Conservation (phyloP, 2,113 vertebrate species). For the Cygnus buccinator region DNA sequence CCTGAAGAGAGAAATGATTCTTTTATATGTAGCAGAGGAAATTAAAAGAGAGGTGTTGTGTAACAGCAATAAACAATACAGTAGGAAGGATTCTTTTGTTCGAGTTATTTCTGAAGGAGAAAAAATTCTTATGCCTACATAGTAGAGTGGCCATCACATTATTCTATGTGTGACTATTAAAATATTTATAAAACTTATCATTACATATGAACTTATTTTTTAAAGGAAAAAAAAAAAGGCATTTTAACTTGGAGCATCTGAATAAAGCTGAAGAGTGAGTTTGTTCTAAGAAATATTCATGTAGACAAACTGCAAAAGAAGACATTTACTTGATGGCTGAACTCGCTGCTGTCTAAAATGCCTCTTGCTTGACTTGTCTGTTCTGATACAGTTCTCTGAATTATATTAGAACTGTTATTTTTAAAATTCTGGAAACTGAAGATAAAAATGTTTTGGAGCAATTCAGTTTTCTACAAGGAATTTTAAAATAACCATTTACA, state of each 20-base stretch:
- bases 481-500: not conserved
- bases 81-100: not conserved
- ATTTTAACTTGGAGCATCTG: not conserved
- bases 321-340: not conserved
- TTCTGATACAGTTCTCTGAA: not conserved
- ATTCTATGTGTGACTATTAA: not conserved
- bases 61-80: not conserved
- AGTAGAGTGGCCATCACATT: not conserved
- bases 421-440: not conserved
- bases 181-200: not conserved
- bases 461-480: not conserved
- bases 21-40: not conserved
- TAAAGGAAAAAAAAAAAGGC: conserved; percentile 22
- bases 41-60: not conserved
- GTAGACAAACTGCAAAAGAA: not conserved
- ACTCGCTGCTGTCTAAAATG: not conserved
- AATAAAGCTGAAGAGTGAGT: not conserved
- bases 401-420: not conserved
- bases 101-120: not conserved
- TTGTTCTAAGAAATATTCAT: conserved; percentile 27
- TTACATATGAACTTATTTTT: not conserved
- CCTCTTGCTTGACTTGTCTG: not conserved
- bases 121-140: not conserved
- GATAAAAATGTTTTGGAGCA: not conserved
- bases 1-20: not conserved